Conservation (phyloP, 1,140 invertebrate species). For the Ceratoteleas bidentatus region DNA sequence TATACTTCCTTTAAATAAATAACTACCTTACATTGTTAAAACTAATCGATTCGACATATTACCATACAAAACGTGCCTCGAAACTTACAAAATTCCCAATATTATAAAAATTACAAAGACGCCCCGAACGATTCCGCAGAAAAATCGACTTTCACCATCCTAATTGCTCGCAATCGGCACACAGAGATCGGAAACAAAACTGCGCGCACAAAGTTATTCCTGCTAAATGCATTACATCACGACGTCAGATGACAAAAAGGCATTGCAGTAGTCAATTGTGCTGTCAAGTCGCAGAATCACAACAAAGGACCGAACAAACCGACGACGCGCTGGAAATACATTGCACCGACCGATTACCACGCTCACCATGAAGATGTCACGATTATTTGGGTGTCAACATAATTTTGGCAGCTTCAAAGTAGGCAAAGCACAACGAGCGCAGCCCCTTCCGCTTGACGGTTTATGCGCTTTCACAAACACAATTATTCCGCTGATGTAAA, state of each 20-base stretch:
- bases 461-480: slow-evolving; percentile 18
- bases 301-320: slow-evolving; percentile 1
- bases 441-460: background rate
- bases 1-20: too few species aligned
- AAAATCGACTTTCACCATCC: background rate
- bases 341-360: background rate
- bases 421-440: slow-evolving; percentile 12
- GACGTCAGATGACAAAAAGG: background rate
- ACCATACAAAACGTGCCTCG: too few species aligned
- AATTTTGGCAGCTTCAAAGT: background rate
- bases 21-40: too few species aligned
- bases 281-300: background rate
- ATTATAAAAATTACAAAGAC: too few species aligned
- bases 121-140: background rate
- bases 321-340: background rate
- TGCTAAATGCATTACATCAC: slow-evolving; percentile 12
- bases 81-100: too few species aligned
- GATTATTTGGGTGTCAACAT: slow-evolving; percentile 34
- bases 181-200: background rate
- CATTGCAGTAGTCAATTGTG: background rate
- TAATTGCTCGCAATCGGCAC: background rate
- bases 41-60: too few species aligned
- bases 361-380: slow-evolving; percentile 40
- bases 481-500: slow-evolving; percentile 14
- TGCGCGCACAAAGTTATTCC: background rate